Evolutionary conservation across 2,888 invertebrate species (phyloP).

Genomic region (Machimus rusticus): DNA sequence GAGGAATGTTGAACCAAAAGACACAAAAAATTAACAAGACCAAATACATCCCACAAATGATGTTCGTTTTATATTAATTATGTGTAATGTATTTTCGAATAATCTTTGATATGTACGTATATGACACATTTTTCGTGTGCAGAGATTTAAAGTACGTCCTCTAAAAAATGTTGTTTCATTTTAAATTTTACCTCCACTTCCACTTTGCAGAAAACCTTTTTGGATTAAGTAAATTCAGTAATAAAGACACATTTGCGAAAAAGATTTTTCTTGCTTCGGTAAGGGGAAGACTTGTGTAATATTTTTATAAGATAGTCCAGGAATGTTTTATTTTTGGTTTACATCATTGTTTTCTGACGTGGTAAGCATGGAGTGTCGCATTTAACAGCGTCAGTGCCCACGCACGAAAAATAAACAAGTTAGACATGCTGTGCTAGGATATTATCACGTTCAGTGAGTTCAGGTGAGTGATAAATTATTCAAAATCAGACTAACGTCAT

Average conservation of each 20-base stretch:
- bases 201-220: neutral
- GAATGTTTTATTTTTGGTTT: neutral
- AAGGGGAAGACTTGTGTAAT: neutral
- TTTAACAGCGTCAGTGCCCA: neutral
- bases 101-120: slow-evolving; percentile 3
- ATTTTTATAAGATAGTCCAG: neutral
- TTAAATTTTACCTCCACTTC: neutral
- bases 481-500: too few species aligned
- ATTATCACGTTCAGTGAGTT: too few species aligned
- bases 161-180: neutral
- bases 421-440: neutral
- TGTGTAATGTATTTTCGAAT: neutral
- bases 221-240: neutral
- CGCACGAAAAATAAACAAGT: neutral
- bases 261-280: neutral
- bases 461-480: too few species aligned
- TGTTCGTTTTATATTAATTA: slow-evolving; percentile 8
- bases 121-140: slow-evolving; percentile 22
- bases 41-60: neutral
- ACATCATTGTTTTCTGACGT: neutral
- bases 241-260: neutral
- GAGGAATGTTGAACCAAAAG: neutral
- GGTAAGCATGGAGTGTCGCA: neutral
- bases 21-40: neutral
- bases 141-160: neutral